Evolutionary conservation across 2,113 vertebrate species (phyloP), one percentile per base, ranked within the genome.

Genomic region (Protomyctophum bolini): DNA sequence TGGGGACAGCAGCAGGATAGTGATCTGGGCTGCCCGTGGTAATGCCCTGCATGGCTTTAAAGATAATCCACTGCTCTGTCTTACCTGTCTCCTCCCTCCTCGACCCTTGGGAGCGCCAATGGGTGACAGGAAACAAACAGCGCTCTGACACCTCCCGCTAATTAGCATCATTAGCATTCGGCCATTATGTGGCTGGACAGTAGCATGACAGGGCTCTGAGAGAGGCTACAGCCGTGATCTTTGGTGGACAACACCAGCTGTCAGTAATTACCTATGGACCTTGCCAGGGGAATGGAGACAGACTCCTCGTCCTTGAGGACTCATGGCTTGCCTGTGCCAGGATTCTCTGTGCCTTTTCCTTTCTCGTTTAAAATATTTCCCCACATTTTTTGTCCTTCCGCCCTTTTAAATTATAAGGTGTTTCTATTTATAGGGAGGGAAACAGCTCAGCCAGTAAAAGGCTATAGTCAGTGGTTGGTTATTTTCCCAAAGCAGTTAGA

Each of bases 61-160:
- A 84, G 85, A 86, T 91, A 84, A 89, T 84, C 73, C 72, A 72
- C 72, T 69, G 51, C 63, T 68, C 73, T 70, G 63, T 47, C 68
- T 58, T 33, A 33, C 51, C 50, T 63, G n/a, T n/a, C 61, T 51
- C 68, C 52, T 33, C n/a, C n/a, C n/a, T n/a, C 15, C 33, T 55
- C 64, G 28, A 59, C 86, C 81, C 73, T 68, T 10, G 80, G 82
- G 86, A 87, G 67, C 70, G 61, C 70, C 29, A 48, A 49, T 73
- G 70, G 82, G 80, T 91, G 92, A 93, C 90, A 90, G 90, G 88
- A 91, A 91, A 91, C 91, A 92, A 93, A 93, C 92, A 91, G 83
- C 72, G 80, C 82, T 83, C 80, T 92, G 92, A 93, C 93, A 92
- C 91, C n/a, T n/a, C n/a, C n/a, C n/a, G n/a, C n/a, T n/a, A n/a